phyloP scores from a whole-genome alignment of 2,113 vertebrate species.

The Barnardius zonarius region DNA sequence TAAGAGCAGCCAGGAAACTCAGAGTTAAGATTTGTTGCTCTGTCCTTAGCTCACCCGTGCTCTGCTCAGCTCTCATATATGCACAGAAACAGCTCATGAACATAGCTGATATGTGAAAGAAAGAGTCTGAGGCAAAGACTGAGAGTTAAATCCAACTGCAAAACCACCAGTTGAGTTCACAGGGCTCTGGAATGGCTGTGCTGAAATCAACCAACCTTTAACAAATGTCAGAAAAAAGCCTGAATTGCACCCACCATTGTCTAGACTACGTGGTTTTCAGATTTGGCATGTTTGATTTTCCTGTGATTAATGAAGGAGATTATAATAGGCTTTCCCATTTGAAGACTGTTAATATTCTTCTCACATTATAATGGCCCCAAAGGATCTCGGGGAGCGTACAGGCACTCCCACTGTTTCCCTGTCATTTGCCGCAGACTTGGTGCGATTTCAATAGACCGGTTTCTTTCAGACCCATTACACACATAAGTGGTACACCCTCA shows the following conservation, averaged over 20 bases:
- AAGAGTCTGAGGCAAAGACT: neutral
- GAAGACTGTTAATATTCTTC: conserved; percentile 47
- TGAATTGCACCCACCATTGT: neutral
- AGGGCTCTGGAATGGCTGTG: neutral
- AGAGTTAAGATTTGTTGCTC: neutral
- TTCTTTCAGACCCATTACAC: conserved; percentile 59
- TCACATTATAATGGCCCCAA: neutral
- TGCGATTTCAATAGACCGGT: conserved; percentile 34
- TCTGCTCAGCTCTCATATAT: neutral
- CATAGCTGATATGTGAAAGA: neutral
- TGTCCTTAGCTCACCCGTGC: conserved; percentile 2
- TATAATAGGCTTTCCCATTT: conserved; percentile 28
- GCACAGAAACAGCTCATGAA: neutral
- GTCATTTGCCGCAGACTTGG: neutral
- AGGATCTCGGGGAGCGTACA: conserved; percentile 11
- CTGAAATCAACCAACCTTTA: neutral
- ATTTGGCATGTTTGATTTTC: neutral
- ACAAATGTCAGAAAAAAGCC: neutral
- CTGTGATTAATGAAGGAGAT: neutral
- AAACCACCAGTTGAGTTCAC: neutral
- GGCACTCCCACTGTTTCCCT: conserved; percentile 41
- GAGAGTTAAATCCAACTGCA: neutral
- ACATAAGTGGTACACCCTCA: conserved; percentile 25
- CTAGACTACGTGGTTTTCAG: neutral
- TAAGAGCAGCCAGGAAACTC: conserved; percentile 37